Evolutionary conservation across 2,797 vertebrate species (phyloP), one percentile per base, ranked within the genome.

Genomic region (Crocodylus rhombifer): DNA sequence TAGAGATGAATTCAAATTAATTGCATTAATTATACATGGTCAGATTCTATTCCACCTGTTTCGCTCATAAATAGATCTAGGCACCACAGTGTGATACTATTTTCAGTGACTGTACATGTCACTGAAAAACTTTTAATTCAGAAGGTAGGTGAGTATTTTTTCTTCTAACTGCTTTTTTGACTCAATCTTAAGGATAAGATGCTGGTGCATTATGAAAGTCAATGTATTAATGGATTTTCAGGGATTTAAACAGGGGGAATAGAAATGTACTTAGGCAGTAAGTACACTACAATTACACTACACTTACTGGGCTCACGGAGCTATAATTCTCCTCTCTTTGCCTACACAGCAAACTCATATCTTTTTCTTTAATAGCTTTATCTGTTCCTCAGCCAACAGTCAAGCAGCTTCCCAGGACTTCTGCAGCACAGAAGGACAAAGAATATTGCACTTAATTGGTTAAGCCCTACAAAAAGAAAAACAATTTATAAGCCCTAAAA

Each of bases 361-460:
- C 42, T 60, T 57, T 79, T 30, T 80, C 2, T 3, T 17, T 9
- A 89, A 26, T 30, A 15, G 60, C 12, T 69, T 33, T 17, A 20
- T 69, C 20, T 87, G 69, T 13, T 62, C 91, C 90, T 79, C 26
- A 65, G 13, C 7, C 26, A 36, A 14, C 64, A 13, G 78, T 51
- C 91, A 20, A 71, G 56, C 65, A 69, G 33, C 82, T 92, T 90
- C 90, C 28, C 80, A 69, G 42, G 17, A n/a, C 42, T 91, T 90
- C 82, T 64, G 90, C 14, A 42, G 78, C 61, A 20, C 13, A 86
- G 73, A 89, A 95, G 3, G 14, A 87, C 92, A 91, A 76, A 16
- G 25, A 80, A 16, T 73, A 30, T 89, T 91, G n/a, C 12, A 30
- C 90, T 94, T 92, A 91, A 77, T 51, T 90, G 84, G 88, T 90